Evolutionary conservation across 1,140 invertebrate species (phyloP).

Genomic region (Pogonus chalceus): DNA sequence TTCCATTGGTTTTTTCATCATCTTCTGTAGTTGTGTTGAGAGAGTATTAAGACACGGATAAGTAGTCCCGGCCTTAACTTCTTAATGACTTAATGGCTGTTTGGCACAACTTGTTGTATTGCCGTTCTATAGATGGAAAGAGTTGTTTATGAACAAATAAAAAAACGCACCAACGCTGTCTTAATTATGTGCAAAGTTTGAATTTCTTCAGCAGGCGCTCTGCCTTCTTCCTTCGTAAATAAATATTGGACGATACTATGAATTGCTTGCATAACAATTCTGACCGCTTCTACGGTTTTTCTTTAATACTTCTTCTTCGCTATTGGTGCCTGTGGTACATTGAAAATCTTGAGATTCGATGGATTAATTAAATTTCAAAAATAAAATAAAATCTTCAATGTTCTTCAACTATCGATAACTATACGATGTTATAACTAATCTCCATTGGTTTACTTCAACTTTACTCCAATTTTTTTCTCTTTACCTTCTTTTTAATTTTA

Average conservation of each 20-base stretch:
- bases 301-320: not conserved
- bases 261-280: not conserved
- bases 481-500: no score
- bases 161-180: slow-evolving; percentile 1
- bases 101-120: slow-evolving; percentile 13
- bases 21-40: no score
- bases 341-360: no score
- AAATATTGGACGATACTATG: no score
- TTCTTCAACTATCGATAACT: no score
- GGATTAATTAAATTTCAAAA: not conserved
- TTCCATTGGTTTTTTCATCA: not conserved
- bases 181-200: slow-evolving; percentile 4
- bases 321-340: no score
- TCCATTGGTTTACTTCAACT: no score
- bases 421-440: no score
- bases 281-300: not conserved
- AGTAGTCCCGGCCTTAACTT: slow-evolving; percentile 13
- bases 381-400: not conserved
- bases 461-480: no score
- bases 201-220: not conserved
- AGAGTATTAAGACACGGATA: slow-evolving; percentile 18
- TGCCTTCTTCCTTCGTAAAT: no score
- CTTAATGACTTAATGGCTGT: slow-evolving; percentile 19
- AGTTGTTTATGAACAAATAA: slow-evolving; percentile 3
- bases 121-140: slow-evolving; percentile 4